Evolutionary conservation across 2,888 invertebrate species (phyloP).

Genomic region (Argyresthia goedartella): DNA sequence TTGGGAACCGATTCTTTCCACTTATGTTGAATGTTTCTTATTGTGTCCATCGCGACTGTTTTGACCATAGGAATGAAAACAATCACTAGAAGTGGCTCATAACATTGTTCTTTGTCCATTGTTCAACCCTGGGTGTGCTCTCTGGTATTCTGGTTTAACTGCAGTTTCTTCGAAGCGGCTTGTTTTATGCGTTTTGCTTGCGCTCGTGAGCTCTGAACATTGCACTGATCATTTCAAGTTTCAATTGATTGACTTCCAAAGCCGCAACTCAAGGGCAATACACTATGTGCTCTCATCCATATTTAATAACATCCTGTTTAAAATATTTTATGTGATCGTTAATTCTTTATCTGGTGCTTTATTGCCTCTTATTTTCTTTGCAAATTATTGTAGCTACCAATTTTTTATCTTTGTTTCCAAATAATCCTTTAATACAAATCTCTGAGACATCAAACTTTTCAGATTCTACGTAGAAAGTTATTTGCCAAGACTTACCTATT

Average conservation of each 20-base stretch:
- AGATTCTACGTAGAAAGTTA: not conserved
- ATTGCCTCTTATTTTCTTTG: not conserved
- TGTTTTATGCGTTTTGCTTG: too few relatives aligned
- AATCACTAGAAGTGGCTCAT: too few relatives aligned
- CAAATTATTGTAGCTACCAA: too few relatives aligned
- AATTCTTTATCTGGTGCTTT: not conserved
- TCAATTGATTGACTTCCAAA: not conserved
- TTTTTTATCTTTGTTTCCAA: too few relatives aligned
- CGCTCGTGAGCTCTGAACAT: too few relatives aligned
- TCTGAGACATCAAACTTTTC: not conserved
- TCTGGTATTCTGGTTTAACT: too few relatives aligned
- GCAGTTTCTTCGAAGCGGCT: too few relatives aligned
- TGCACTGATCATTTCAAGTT: too few relatives aligned
- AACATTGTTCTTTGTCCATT: too few relatives aligned
- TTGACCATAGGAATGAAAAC: too few relatives aligned
- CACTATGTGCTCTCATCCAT: not conserved
- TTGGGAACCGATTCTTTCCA: constrained; percentile 3
- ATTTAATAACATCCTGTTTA: constrained; percentile 1
- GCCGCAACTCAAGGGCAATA: not conserved
- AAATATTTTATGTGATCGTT: not conserved
- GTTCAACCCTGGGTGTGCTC: too few relatives aligned
- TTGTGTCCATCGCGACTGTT: not conserved
- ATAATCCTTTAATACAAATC: not conserved
- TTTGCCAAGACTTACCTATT: constrained; percentile 75
- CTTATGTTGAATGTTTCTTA: not conserved